Percentiles rank a stretch among this genome's conserved stretches.
Conservation (phyloP, 2,888 invertebrate genomes). For the Hydraecia micacea region DNA sequence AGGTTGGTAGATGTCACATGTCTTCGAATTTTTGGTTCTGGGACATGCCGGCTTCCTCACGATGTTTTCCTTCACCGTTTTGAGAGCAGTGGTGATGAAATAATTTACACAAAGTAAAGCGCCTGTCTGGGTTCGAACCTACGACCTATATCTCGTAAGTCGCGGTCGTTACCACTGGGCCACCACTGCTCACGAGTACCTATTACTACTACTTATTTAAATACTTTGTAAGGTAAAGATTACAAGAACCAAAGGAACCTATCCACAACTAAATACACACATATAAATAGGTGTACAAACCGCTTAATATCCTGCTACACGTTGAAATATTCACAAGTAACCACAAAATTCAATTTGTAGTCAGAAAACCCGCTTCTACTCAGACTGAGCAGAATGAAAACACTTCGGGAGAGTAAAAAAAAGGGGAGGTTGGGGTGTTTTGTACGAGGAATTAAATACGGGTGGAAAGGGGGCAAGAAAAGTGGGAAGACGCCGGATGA, state of each 20-base stretch:
- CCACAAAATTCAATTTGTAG: constrained; percentile 90
- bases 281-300: constrained; percentile 65
- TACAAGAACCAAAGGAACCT: constrained; percentile 38
- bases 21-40: too few species aligned
- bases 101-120: too few species aligned
- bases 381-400: constrained; percentile 88
- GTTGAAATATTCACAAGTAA: constrained; percentile 87
- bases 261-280: constrained; percentile 50
- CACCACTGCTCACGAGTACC: too few species aligned
- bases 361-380: constrained; percentile 79
- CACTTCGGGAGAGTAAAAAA: constrained; percentile 78
- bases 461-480: constrained; percentile 73
- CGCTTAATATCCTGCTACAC: constrained; percentile 82
- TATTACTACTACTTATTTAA: too few species aligned
- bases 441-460: constrained; percentile 88
- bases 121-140: too few species aligned
- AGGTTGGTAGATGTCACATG: too few species aligned
- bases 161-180: too few species aligned
- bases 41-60: too few species aligned
- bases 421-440: constrained; percentile 78
- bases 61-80: too few species aligned
- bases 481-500: constrained; percentile 87
- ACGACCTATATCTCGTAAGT: too few species aligned
- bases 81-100: too few species aligned
- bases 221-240: neutral